Percentiles rank a stretch among this genome's conserved stretches.
Conservation (phyloP, 1,140 invertebrate species). For the Polyergus mexicanus region DNA sequence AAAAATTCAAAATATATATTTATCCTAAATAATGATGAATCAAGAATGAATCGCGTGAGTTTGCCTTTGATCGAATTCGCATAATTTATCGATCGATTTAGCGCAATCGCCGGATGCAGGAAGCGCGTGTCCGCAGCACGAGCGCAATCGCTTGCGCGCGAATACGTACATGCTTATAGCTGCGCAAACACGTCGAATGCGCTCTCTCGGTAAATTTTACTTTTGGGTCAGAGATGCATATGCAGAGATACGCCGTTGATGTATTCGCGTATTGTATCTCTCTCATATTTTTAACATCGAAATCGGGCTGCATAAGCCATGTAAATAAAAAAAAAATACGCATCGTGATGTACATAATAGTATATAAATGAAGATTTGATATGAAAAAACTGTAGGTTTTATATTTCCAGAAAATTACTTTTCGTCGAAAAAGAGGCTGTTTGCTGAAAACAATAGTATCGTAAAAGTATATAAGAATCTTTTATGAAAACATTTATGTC, state of each 20-base stretch:
- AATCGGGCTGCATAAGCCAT: not conserved
- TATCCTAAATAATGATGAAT: not conserved
- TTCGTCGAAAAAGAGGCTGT: not conserved
- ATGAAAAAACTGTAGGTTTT: not conserved
- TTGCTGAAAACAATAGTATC: not conserved
- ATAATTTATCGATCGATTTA: conserved; percentile 45
- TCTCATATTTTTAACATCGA: conserved; percentile 5
- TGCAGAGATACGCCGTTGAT: conserved; percentile 22
- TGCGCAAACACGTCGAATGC: conserved; percentile 18
- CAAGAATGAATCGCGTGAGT: not conserved
- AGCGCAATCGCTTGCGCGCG: conserved; percentile 3
- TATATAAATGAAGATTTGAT: conserved; percentile 25
- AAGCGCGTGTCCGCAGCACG: conserved; percentile 38
- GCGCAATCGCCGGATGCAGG: conserved; percentile 39
- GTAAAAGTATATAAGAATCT: not conserved
- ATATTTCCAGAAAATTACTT: conserved; percentile 5
- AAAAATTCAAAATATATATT: not conserved
- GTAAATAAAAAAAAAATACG: conserved; percentile 19
- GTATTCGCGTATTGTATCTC: conserved; percentile 1
- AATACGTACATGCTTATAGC: conserved; percentile 22
- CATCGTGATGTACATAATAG: not conserved
- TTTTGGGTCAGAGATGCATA: conserved; percentile 19
- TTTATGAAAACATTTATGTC: not conserved
- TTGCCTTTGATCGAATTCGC: conserved; percentile 15
- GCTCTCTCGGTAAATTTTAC: conserved; percentile 48